Conservation (phyloP, 1,140 invertebrate genomes). For the Euglossa dilemma region DNA sequence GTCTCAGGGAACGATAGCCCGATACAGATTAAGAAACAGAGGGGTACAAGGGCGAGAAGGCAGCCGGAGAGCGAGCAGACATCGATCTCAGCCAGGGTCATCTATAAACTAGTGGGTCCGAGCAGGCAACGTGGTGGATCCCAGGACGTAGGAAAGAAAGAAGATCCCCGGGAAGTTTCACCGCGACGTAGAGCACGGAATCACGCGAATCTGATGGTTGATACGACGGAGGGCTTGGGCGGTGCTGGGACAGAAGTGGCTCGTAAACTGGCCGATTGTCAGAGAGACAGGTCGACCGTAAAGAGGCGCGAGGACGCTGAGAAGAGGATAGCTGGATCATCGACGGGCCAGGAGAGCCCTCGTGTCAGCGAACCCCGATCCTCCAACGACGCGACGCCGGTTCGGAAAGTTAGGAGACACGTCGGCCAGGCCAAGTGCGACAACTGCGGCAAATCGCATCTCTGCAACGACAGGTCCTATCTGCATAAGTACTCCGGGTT, state of each 20-base stretch:
- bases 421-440: constrained; percentile 28
- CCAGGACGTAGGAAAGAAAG: not conserved
- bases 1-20: not conserved
- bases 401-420: not conserved
- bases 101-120: constrained; percentile 29
- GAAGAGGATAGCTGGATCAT: constrained; percentile 53
- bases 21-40: not conserved
- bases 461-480: constrained; percentile 11
- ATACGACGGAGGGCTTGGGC: not conserved
- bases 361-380: constrained; percentile 2
- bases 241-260: not conserved
- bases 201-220: constrained; percentile 1
- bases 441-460: constrained; percentile 49
- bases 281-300: constrained; percentile 14
- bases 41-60: not conserved
- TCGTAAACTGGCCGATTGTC: constrained; percentile 52
- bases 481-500: constrained; percentile 19
- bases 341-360: not conserved
- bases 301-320: constrained; percentile 35
- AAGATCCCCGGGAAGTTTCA: constrained; percentile 23
- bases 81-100: not conserved
- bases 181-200: not conserved
- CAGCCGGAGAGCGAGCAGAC: constrained; percentile 20
- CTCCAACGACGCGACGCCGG: not conserved
- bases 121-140: not conserved